These are phyloP conservation scores for Prochilodus magdalenae DNA, from an alignment of 2,113 vertebrate genomes.

Conservation along the genomic window DNA sequence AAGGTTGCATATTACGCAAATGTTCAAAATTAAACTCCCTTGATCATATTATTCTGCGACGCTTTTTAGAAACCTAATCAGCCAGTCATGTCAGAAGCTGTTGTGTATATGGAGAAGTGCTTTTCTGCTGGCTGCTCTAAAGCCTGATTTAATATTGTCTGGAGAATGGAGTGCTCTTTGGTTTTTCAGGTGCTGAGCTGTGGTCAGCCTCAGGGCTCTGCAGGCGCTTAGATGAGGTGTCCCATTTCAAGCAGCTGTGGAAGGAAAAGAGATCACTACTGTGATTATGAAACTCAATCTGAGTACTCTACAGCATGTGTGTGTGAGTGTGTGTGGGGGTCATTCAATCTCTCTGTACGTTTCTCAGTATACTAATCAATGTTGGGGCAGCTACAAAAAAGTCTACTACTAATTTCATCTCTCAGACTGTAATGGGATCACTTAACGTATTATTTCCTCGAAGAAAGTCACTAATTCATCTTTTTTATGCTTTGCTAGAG, in stretches of 20 bases:
- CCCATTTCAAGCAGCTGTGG: constrained; percentile 28
- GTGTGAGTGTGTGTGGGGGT: not conserved
- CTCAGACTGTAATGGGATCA: no score
- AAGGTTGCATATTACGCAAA: no score
- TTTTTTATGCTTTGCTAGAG: no score
- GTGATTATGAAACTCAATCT: not conserved
- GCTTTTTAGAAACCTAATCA: not conserved
- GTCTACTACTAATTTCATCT: no score
- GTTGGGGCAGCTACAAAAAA: no score
- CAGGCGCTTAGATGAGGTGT: constrained; percentile 14
- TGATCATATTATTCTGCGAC: not conserved
- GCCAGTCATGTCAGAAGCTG: not conserved
- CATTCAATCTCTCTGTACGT: not conserved
- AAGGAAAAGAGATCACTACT: not conserved
- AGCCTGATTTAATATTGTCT: constrained; percentile 1
- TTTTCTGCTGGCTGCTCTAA: not conserved
- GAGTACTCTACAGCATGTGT: not conserved
- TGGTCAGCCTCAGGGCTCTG: not conserved
- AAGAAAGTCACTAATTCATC: no score
- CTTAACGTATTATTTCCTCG: no score
- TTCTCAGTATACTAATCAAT: not conserved
- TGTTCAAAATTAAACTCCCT: not conserved
- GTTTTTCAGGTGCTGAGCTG: not conserved
- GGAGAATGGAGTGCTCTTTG: constrained; percentile 4
- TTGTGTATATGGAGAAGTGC: not conserved